phyloP scores from a whole-genome alignment of 2,888 invertebrate genomes.

The Augiades crinisus region DNA sequence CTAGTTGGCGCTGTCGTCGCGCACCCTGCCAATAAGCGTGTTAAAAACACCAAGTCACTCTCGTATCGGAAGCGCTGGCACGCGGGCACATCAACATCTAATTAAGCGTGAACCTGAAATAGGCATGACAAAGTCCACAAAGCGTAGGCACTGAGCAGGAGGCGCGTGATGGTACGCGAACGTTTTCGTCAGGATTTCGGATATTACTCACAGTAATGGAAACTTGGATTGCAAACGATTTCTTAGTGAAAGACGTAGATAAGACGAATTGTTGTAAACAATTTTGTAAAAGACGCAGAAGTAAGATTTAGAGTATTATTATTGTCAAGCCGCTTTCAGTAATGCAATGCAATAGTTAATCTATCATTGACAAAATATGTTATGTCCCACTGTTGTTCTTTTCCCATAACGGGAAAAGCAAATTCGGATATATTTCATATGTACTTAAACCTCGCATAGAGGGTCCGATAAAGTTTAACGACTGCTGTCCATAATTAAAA shows the following conservation, averaged over 20 bases:
- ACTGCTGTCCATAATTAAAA: too few species aligned
- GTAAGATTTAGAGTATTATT: too few species aligned
- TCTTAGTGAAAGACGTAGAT: neutral
- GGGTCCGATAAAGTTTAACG: too few species aligned
- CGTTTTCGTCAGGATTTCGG: neutral
- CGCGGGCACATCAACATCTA: conserved; percentile 35
- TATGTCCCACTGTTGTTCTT: too few species aligned
- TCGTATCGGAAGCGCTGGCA: conserved; percentile 43
- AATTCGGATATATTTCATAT: too few species aligned
- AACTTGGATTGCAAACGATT: neutral
- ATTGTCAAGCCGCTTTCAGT: too few species aligned
- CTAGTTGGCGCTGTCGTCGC: neutral
- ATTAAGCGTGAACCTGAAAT: conserved; percentile 53
- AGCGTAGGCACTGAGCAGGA: conserved; percentile 26
- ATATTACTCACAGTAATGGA: neutral
- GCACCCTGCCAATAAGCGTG: neutral
- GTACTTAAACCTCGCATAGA: too few species aligned
- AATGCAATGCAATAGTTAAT: too few species aligned
- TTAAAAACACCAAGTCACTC: neutral
- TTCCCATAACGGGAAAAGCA: too few species aligned
- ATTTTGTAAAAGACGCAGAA: too few species aligned
- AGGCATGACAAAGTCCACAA: conserved; percentile 37
- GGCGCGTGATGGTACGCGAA: conserved; percentile 3
- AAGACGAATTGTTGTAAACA: too few species aligned
- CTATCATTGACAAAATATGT: too few species aligned